Conservation (phyloP, 2,797 vertebrate species). For the Megalops cyprinoides region DNA sequence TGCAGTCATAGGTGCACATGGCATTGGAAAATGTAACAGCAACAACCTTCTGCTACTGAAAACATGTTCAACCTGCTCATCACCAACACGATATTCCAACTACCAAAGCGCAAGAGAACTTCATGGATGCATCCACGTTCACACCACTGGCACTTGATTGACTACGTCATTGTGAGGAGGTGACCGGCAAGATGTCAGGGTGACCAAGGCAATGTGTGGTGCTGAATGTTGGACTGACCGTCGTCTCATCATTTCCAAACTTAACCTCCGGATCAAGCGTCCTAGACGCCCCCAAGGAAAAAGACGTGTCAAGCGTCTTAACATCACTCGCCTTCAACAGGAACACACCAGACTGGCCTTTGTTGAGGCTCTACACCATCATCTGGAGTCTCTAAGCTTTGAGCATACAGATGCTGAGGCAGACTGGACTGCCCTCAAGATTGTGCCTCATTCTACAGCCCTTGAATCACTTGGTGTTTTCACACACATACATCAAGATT, state of each 20-base stretch:
- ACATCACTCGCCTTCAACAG: background rate
- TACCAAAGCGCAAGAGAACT: background rate
- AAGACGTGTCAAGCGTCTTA: too few species aligned
- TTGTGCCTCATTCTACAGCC: background rate
- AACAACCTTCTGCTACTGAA: slow-evolving; percentile 9
- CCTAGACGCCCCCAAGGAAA: background rate
- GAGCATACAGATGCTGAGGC: background rate
- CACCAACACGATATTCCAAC: slow-evolving; percentile 11
- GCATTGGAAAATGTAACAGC: slow-evolving; percentile 27
- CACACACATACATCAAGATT: slow-evolving; percentile 19
- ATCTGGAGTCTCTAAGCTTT: background rate
- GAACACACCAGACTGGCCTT: background rate
- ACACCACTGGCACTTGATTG: slow-evolving; percentile 26
- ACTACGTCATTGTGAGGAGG: slow-evolving; percentile 29
- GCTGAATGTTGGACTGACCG: slow-evolving; percentile 8
- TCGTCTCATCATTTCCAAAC: background rate
- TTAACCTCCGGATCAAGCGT: slow-evolving; percentile 13
- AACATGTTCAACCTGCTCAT: slow-evolving; percentile 8
- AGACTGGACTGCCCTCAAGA: too few species aligned
- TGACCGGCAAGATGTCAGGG: slow-evolving; percentile 25
- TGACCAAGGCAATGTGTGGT: background rate
- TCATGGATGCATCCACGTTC: slow-evolving; percentile 23
- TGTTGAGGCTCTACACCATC: background rate
- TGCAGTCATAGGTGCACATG: slow-evolving; percentile 24
- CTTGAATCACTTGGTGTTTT: slow-evolving; percentile 1